Conservation (phyloP, 2,888 invertebrate species). For the Himalopsyche kuldschensis region DNA sequence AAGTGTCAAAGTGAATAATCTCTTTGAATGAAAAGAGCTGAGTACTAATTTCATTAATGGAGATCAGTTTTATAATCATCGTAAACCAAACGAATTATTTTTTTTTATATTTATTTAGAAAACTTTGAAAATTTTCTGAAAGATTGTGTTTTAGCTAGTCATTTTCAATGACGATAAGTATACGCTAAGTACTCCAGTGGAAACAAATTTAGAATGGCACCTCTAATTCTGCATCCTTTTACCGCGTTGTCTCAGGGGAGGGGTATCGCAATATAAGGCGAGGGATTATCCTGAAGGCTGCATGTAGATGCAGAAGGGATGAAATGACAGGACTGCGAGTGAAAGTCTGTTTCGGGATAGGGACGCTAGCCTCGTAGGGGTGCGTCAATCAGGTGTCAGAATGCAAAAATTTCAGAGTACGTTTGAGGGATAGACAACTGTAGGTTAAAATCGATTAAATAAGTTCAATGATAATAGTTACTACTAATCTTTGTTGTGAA, state of each 20-base stretch:
- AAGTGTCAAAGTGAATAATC: too few relatives aligned
- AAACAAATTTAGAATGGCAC: constrained; percentile 30
- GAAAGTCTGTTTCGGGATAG: background rate
- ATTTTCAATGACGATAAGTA: background rate
- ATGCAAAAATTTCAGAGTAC: background rate
- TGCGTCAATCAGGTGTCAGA: constrained; percentile 40
- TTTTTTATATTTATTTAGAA: too few relatives aligned
- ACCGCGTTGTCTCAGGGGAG: constrained; percentile 27
- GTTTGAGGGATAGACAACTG: background rate
- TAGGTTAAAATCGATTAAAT: background rate
- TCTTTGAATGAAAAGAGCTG: too few relatives aligned
- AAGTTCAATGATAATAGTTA: too few relatives aligned
- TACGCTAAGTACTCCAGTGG: background rate
- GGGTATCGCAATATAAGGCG: constrained; percentile 22
- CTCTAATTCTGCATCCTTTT: constrained; percentile 31
- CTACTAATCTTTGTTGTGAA: too few relatives aligned
- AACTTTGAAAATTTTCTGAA: too few relatives aligned
- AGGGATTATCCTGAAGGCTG: constrained; percentile 15
- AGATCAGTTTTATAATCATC: too few relatives aligned
- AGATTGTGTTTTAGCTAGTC: too few relatives aligned
- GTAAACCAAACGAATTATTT: too few relatives aligned
- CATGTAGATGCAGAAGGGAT: background rate
- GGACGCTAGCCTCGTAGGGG: constrained; percentile 22
- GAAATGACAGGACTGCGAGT: background rate
- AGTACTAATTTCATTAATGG: too few relatives aligned